These are phyloP conservation scores for Peromyscus leucopus DNA, from an alignment of 2,113 vertebrate genomes.

Conservation along the genomic window DNA sequence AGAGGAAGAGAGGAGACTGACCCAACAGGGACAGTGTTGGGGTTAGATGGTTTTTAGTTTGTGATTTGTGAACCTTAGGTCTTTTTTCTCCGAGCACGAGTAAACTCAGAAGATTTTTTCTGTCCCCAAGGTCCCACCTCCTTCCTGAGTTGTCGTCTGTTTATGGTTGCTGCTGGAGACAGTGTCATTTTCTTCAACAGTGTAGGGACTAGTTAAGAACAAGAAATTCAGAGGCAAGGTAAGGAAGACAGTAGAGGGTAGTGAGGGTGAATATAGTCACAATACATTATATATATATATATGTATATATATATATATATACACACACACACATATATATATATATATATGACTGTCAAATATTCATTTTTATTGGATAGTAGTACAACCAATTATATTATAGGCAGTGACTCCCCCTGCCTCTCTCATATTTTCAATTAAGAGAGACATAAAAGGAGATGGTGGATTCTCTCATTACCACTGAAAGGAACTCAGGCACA, in stretches of 20 bases:
- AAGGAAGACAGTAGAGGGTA: background rate
- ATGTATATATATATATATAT: background rate
- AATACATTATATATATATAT: background rate
- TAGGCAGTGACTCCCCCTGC: background rate
- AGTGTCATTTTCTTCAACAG: background rate
- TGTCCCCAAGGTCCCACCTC: background rate
- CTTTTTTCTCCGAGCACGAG: background rate
- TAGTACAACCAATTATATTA: background rate
- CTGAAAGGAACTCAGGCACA: background rate
- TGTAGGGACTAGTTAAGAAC: background rate
- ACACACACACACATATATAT: too few species aligned
- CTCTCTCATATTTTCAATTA: background rate
- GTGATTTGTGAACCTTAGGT: conserved; percentile 15
- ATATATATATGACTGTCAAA: background rate
- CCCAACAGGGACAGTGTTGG: background rate
- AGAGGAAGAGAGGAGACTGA: background rate
- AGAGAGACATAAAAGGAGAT: background rate
- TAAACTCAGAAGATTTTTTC: conserved; percentile 1
- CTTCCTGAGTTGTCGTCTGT: background rate
- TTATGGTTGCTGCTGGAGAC: background rate
- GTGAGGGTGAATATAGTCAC: background rate
- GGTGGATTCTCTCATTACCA: background rate
- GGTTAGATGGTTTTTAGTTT: background rate
- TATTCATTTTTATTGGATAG: background rate
- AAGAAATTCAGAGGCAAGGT: background rate